Evolutionary conservation across 2,888 invertebrate genomes (phyloP).

Genomic region (Ormyrus thymus): DNA sequence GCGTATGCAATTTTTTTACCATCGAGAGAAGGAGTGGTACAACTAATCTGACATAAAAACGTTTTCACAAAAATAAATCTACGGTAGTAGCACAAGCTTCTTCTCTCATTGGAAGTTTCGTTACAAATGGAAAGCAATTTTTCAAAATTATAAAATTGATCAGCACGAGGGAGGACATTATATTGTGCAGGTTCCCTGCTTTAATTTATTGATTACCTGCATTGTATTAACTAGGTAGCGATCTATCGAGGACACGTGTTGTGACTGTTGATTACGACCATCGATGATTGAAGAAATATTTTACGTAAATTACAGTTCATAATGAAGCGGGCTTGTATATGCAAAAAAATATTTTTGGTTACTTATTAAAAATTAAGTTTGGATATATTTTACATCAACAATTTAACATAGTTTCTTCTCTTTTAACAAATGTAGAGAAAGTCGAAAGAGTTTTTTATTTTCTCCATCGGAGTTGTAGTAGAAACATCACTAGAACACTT

Average conservation of each 20-base stretch:
- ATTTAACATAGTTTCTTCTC: slow-evolving; percentile 63
- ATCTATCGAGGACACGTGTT: slow-evolving; percentile 33
- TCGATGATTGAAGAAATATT: slow-evolving; percentile 31
- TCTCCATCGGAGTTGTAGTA: slow-evolving; percentile 36
- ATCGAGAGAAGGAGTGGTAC: slow-evolving; percentile 32
- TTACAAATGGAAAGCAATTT: slow-evolving; percentile 27
- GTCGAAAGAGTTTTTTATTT: slow-evolving; percentile 56
- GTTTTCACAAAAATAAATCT: slow-evolving; percentile 49
- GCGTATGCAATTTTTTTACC: slow-evolving; percentile 18
- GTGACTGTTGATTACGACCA: slow-evolving; percentile 48
- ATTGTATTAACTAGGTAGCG: slow-evolving; percentile 23
- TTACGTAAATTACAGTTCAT: slow-evolving; percentile 40
- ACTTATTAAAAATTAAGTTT: slow-evolving; percentile 64
- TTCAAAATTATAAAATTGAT: slow-evolving; percentile 45
- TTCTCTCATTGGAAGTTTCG: slow-evolving; percentile 34
- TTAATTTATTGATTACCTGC: slow-evolving; percentile 27
- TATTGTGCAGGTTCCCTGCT: slow-evolving; percentile 34
- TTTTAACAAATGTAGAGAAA: slow-evolving; percentile 64
- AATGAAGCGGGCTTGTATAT: slow-evolving; percentile 47
- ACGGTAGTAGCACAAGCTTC: slow-evolving; percentile 16
- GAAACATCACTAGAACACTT: slow-evolving; percentile 50
- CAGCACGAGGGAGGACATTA: slow-evolving; percentile 26
- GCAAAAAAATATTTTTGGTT: slow-evolving; percentile 58
- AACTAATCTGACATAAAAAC: slow-evolving; percentile 28
- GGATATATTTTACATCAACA: slow-evolving; percentile 68